Evolutionary conservation across 2,888 invertebrate species (phyloP).

Genomic region (Eucera pruinosa): DNA sequence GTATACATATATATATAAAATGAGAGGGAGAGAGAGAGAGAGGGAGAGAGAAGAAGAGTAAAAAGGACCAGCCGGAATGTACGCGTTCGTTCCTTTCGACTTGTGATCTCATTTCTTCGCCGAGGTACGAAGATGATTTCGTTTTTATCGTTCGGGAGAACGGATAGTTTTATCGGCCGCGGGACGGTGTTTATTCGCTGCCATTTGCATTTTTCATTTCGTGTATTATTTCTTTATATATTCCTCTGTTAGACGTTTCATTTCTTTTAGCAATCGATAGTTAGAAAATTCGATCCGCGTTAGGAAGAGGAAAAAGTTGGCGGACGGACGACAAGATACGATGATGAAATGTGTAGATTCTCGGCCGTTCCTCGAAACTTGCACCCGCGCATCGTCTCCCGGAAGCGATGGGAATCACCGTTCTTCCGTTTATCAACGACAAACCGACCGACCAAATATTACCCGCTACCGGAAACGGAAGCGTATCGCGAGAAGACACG

Average conservation of each 20-base stretch:
- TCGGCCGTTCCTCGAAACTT: slow-evolving; percentile 3
- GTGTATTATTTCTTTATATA: neutral
- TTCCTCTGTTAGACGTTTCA: neutral
- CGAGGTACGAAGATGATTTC: slow-evolving; percentile 30
- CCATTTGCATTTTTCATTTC: neutral
- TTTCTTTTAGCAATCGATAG: too few relatives aligned
- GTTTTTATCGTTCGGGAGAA: slow-evolving; percentile 15
- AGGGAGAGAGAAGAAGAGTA: slow-evolving; percentile 39
- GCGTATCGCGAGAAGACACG: neutral
- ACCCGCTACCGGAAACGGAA: neutral
- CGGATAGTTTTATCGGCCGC: slow-evolving; percentile 22
- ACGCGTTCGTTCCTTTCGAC: slow-evolving; percentile 54
- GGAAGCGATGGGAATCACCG: slow-evolving; percentile 27
- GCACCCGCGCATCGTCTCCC: slow-evolving; percentile 19
- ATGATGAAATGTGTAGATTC: neutral
- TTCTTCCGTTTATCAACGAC: slow-evolving; percentile 29
- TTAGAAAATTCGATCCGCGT: neutral
- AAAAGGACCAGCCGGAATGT: slow-evolving; percentile 52
- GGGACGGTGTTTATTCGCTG: slow-evolving; percentile 14
- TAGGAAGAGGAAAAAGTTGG: neutral
- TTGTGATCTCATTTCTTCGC: slow-evolving; percentile 62
- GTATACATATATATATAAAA: slow-evolving; percentile 81
- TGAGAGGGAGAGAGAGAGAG: slow-evolving; percentile 81
- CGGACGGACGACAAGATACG: slow-evolving; percentile 5
- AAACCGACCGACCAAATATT: slow-evolving; percentile 47